Conservation (phyloP, 2,797 vertebrate species). For the Phalloptychus januarius region DNA sequence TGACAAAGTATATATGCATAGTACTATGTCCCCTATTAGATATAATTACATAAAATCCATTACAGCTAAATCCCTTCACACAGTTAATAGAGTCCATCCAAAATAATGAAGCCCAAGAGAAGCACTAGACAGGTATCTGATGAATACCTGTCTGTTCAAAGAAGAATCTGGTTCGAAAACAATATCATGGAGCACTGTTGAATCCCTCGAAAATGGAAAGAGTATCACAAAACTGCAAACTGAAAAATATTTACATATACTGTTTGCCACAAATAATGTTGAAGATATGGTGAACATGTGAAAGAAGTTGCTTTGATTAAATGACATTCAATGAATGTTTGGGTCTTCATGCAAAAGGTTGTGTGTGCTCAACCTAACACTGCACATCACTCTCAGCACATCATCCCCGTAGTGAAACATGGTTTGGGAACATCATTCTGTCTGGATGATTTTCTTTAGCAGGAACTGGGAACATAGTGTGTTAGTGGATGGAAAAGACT, state of each 20-base stretch:
- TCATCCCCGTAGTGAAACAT: neutral
- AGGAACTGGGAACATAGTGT: neutral
- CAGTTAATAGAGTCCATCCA: neutral
- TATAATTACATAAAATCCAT: neutral
- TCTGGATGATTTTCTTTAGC: neutral
- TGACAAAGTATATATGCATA: neutral
- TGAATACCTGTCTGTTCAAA: neutral
- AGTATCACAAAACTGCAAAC: neutral
- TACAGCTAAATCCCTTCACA: neutral
- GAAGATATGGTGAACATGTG: neutral
- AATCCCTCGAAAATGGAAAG: neutral
- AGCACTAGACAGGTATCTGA: neutral
- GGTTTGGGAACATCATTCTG: neutral
- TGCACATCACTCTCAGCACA: neutral
- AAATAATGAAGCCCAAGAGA: neutral
- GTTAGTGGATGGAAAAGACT: neutral
- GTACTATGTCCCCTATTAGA: neutral
- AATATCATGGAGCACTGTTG: neutral
- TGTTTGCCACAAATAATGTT: neutral
- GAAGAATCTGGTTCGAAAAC: neutral
- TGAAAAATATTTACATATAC: neutral
- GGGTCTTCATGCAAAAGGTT: neutral
- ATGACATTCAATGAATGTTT: neutral
- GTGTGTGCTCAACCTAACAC: neutral
- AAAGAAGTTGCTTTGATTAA: neutral